These are phyloP conservation scores for Drepana arcuata DNA, from an alignment of 1,140 invertebrate genomes.

Conservation along the genomic window DNA sequence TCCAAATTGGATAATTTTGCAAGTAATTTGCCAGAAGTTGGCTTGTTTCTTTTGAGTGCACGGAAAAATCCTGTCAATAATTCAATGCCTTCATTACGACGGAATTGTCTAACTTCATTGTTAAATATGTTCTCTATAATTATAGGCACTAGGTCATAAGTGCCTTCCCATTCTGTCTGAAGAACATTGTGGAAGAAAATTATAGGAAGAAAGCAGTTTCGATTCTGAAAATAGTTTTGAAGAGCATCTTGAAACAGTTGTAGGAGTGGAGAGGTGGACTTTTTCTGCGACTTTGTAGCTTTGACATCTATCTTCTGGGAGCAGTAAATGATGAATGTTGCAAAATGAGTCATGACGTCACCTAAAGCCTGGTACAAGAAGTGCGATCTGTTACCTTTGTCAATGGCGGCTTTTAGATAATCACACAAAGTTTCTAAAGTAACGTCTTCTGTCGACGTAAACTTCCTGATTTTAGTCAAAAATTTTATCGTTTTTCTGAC, in stretches of 20 bases:
- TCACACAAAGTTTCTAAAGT: constrained; percentile 73
- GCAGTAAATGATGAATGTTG: constrained; percentile 77
- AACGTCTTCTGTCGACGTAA: constrained; percentile 73
- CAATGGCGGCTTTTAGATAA: constrained; percentile 73
- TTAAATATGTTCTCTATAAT: constrained; percentile 76
- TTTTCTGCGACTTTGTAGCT: constrained; percentile 36
- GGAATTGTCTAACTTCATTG: constrained; percentile 73
- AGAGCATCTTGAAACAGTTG: constrained; percentile 71
- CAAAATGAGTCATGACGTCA: constrained; percentile 77
- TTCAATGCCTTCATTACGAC: constrained; percentile 77
- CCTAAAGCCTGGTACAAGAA: constrained; percentile 79
- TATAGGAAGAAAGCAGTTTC: constrained; percentile 76
- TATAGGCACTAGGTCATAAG: constrained; percentile 70
- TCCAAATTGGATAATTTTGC: constrained; percentile 31
- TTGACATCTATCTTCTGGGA: constrained; percentile 58
- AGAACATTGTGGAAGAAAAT: constrained; percentile 77
- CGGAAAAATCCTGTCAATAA: constrained; percentile 75
- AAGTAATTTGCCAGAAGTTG: constrained; percentile 17
- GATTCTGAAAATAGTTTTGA: constrained; percentile 74
- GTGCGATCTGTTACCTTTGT: constrained; percentile 76
- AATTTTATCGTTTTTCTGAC: constrained; percentile 76
- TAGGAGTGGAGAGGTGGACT: constrained; percentile 43
- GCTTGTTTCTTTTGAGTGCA: constrained; percentile 63
- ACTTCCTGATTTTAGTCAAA: constrained; percentile 75
- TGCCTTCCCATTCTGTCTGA: constrained; percentile 76